Evolutionary conservation across 2,888 invertebrate species (phyloP), one percentile per base, ranked within the genome.

Genomic region (Caenorhabditis panamensis): DNA sequence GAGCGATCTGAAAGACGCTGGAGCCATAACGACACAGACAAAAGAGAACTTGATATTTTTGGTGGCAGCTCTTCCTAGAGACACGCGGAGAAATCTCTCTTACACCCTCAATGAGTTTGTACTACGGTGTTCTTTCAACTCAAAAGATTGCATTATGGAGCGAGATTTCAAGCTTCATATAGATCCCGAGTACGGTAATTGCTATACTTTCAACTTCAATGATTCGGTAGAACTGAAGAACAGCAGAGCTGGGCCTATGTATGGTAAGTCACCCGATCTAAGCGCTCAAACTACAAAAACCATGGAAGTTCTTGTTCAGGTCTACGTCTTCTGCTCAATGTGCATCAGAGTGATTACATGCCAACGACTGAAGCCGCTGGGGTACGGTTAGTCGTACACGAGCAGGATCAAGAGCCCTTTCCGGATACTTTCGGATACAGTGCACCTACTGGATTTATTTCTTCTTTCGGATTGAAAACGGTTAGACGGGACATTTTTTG

Each of bases 141-240:
- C 86, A 37, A 88, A 89, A 56, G 90, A 90, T 82, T 90, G 90
- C 71, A 86, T 88, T 64, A 82, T 90, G 82, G 80, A 87, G 54
- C 72, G 76, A 26, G 91, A 91, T 69, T 91, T 91, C 78, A 87
- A 88, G 82, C 78, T 91, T 16, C 91, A 91, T 56, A 84, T 90
- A 67, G 91, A 91, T 64, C 91, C 91, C 1, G 89, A 89, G 64
- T 91, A 87, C 67, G 91, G 91, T 6, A 91, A 91, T 73, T 91
- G 91, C 69, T 91, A 88, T 78, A 91, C 90, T 6, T 91, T 91
- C 79, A 91, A 91, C 66, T 91, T 88, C 82, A 90, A 91, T 66
- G 87, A 88, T 53, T 88, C 88, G 0, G 88, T 89, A 0, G 85
- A 88, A 37, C 53, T 90, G 73, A 88, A 85, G 47, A 90, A 89